Evolutionary conservation across 2,797 vertebrate species (phyloP).

Genomic region (Chloroceryle amazona): DNA sequence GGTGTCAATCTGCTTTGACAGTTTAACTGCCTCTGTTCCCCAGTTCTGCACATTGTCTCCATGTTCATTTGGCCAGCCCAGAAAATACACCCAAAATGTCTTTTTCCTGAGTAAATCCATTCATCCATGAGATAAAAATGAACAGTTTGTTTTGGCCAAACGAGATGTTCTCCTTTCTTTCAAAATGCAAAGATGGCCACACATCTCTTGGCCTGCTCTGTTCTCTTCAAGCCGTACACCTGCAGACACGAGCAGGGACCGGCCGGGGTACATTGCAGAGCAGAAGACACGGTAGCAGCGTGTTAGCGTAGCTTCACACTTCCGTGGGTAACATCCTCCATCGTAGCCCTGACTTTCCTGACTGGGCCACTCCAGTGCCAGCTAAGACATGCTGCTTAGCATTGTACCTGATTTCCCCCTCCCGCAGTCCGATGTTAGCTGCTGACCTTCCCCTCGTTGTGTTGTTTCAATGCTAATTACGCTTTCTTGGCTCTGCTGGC

Average conservation of each 20-base stretch:
- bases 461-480: neutral
- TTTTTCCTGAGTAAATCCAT: neutral
- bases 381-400: neutral
- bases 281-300: fast-evolving
- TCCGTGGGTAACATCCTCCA: fast-evolving
- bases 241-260: neutral
- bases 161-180: neutral
- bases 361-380: neutral
- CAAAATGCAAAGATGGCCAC: neutral
- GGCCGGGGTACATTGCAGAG: fast-evolving
- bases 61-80: neutral
- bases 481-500: neutral
- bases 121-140: neutral
- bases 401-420: fast-evolving
- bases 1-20: fast-evolving
- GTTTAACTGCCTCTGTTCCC: neutral
- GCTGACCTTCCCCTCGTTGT: neutral
- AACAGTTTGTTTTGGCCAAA: neutral
- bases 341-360: neutral
- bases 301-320: neutral
- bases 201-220: neutral
- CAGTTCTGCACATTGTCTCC: neutral
- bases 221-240: neutral
- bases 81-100: neutral
- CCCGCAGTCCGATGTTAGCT: neutral